Base-by-base conservation (phyloP, 1,140 invertebrate genomes). In the Nephila pilipes region DNA sequence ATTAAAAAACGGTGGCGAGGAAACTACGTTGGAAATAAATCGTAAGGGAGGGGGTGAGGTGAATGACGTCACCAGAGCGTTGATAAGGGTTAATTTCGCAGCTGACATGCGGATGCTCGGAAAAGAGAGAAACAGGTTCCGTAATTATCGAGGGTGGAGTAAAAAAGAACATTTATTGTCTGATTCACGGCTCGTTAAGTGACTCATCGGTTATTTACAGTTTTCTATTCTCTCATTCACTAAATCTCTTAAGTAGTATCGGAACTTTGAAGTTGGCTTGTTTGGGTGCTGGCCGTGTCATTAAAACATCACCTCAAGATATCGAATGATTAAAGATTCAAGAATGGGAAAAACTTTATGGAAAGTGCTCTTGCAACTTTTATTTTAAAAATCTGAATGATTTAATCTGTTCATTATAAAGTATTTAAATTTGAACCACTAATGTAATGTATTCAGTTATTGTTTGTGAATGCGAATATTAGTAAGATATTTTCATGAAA, bases 111-210 rank as follows among this genome's bases (percentile, higher is more conserved):
- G 60, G 60, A 75, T 75, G 69, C 69, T 75, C 69, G 69, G 29
- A 29, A 38, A n/a, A 65, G 63, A 54, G 89, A 90, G 55, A 57
- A 85, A 92, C 90, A 92, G 90, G 80, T 90, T 90, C 89, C 16
- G 32, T 92, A 92, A 92, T 92, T 92, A 85, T 92, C 79, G 58
- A 92, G 90, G 90, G 90, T 85, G 90, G 90, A 65, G 89, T 75
- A 90, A 81, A 65, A 60, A 89, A 65, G 69, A 36, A 54, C 46
- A 46, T 81, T 58, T 90, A 85, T 85, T 92, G 90, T 75, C 81
- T 85, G 90, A 85, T 92, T 92, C 90, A 65, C 90, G 81, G 57
- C 81, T 92, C 75, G 81, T 92, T 92, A 85, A 92, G 80, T 92
- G 90, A 92, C 90, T 92, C 90, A 85, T 92, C 80, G 46, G 80